Evolutionary conservation across 2,888 invertebrate species (phyloP), one percentile per base, ranked within the genome.

Genomic region (Calliscelio sp.): DNA sequence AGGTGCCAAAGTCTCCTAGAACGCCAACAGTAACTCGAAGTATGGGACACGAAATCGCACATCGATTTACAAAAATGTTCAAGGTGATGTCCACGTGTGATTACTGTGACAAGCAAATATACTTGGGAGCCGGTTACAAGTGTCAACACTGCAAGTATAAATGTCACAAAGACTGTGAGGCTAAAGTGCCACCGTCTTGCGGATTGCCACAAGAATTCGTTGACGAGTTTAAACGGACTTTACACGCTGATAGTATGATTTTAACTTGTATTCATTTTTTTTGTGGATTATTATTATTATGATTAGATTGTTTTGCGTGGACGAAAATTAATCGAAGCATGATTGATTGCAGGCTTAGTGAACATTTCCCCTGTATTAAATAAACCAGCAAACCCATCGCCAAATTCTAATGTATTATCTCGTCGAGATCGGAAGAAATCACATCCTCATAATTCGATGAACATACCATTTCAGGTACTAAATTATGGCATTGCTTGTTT

Each of bases 81-180:
- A 97, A 97, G 93, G 95, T 97, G 94, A 96, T 97, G 93, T 96
- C 97, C 70, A 97, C 97, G 0, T 98, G 98, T 93, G 97, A 97
- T 93, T 96, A 96, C 91, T 98, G 98, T 93, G 96, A 96, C 89
- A 97, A 97, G 91, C 97, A 97, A 93, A 97, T 97, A 95, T 96
- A 97, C 88, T 96, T 97, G 92, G 97, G 96, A 35, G 95, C 95
- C 22, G 97, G 96, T 8, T 95, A 97, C 88, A 98, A 97, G 93
- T 99, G 98, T 93, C 98, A 97, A 93, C 98, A 98, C 93, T 99
- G 98, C 95, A 98, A 98, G 94, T 98, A 97, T 92, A 97, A 96
- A 89, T 97, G 97, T 92, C 97, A 97, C 93, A 94, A 96, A 93
- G 98, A 98, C 90, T 99, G 98, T 92, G 97, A 97, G 90, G 95